phyloP scores from a whole-genome alignment of 2,888 invertebrate species.

The Oscheius onirici region DNA sequence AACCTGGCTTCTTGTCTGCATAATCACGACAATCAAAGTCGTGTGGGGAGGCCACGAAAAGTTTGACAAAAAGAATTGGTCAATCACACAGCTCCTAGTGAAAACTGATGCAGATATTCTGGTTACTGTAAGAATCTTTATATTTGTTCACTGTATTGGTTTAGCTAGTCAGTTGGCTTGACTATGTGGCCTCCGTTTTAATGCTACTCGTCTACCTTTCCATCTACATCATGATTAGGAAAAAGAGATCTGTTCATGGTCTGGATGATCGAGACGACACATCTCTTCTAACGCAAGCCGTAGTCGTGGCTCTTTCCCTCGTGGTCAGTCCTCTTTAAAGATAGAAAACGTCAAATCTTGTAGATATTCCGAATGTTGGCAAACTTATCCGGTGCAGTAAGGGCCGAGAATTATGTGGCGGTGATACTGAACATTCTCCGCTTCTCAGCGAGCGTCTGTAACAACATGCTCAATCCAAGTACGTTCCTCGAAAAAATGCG shows the following conservation, averaged over 20 bases:
- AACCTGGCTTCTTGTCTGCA: slow-evolving; percentile 9
- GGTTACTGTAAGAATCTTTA: background rate
- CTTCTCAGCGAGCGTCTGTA: slow-evolving; percentile 7
- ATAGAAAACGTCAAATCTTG: background rate
- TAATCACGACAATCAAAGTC: slow-evolving; percentile 2
- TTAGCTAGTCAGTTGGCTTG: slow-evolving; percentile 15
- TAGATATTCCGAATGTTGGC: slow-evolving; percentile 12
- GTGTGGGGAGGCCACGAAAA: slow-evolving; percentile 6
- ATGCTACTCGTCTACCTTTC: slow-evolving; percentile 8
- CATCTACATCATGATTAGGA: slow-evolving; percentile 4
- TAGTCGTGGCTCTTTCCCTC: slow-evolving; percentile 12
- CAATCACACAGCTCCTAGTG: slow-evolving; percentile 7
- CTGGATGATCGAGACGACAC: slow-evolving; percentile 10
- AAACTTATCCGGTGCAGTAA: background rate
- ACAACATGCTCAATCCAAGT: slow-evolving; percentile 32
- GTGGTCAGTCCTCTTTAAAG: background rate
- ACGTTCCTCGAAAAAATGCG: background rate
- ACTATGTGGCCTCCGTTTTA: slow-evolving; percentile 4
- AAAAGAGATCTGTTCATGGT: slow-evolving; percentile 9
- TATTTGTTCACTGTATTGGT: background rate
- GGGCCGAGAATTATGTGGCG: background rate
- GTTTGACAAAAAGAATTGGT: slow-evolving; percentile 21
- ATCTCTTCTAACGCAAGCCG: slow-evolving; percentile 19
- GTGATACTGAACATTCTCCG: slow-evolving; percentile 17
- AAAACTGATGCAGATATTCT: slow-evolving; percentile 5